A percentile compares a stretch with the other conserved stretches of the same genome.
These are phyloP conservation scores for Choristoneura fumiferana DNA, from an alignment of 1,140 invertebrate genomes.

Conservation along the genomic window DNA sequence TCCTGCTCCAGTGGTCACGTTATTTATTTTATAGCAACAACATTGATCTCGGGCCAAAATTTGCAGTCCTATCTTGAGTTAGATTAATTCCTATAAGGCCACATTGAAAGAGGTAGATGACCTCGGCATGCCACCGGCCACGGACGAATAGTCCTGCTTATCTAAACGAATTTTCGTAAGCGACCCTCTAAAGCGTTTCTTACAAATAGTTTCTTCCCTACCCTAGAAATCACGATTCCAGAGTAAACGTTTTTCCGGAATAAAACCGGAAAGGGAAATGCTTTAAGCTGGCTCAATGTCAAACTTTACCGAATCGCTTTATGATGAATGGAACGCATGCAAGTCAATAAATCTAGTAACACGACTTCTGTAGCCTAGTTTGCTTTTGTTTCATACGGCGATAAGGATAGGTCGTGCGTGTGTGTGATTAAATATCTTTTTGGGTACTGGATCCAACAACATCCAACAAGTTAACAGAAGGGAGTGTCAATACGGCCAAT, in stretches of 20 bases:
- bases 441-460: background rate
- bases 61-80: no score
- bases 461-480: slow-evolving; percentile 5
- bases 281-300: background rate
- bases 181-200: no score
- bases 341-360: slow-evolving; percentile 10
- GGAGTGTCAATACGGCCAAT: background rate
- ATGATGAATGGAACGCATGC: slow-evolving; percentile 12
- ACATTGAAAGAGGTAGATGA: no score
- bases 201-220: no score
- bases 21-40: no score
- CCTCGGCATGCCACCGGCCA: no score
- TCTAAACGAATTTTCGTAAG: no score
- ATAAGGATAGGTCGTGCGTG: background rate
- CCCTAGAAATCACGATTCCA: background rate
- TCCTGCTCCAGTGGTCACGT: no score
- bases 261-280: background rate
- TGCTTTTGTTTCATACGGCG: background rate
- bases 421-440: background rate
- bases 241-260: background rate
- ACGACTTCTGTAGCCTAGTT: background rate
- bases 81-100: no score
- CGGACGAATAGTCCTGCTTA: no score
- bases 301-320: background rate
- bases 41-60: no score